A percentile compares a stretch with the other conserved stretches of the same genome.
These are phyloP conservation scores for Spialia ferax DNA, from an alignment of 2,888 invertebrate species.

Conservation along the genomic window DNA sequence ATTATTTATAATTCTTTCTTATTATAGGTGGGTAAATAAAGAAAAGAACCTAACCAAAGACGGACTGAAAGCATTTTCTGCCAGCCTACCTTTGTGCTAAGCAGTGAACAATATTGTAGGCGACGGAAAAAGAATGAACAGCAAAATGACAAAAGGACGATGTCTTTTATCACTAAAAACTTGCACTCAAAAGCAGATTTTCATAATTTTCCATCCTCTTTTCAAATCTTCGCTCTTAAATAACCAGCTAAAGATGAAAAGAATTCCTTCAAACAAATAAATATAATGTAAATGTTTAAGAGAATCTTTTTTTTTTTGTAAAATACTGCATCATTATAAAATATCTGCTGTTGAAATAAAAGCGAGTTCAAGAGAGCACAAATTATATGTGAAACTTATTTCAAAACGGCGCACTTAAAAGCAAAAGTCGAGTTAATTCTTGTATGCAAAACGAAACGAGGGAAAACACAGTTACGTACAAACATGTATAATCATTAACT, in stretches of 20 bases:
- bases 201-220: background rate
- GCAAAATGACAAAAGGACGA: too few relatives aligned
- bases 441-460: constrained; percentile 34
- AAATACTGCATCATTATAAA: constrained; percentile 38
- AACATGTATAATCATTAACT: constrained; percentile 25
- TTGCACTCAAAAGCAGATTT: background rate
- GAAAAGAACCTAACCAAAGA: too few relatives aligned
- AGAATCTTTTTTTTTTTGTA: background rate
- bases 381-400: constrained; percentile 38
- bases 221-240: background rate
- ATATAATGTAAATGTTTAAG: background rate
- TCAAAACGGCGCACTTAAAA: constrained; percentile 31
- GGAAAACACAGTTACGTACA: constrained; percentile 23
- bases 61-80: too few relatives aligned
- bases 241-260: constrained; percentile 2
- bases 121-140: too few relatives aligned
- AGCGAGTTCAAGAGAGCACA: constrained; percentile 27
- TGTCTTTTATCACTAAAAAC: too few relatives aligned
- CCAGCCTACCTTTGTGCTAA: too few relatives aligned
- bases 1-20: too few relatives aligned
- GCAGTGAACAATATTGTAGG: too few relatives aligned
- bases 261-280: constrained; percentile 9
- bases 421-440: constrained; percentile 37
- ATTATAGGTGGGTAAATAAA: too few relatives aligned
- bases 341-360: constrained; percentile 27